Conservation (phyloP, 2,797 vertebrate genomes). For the Potorous gilbertii region DNA sequence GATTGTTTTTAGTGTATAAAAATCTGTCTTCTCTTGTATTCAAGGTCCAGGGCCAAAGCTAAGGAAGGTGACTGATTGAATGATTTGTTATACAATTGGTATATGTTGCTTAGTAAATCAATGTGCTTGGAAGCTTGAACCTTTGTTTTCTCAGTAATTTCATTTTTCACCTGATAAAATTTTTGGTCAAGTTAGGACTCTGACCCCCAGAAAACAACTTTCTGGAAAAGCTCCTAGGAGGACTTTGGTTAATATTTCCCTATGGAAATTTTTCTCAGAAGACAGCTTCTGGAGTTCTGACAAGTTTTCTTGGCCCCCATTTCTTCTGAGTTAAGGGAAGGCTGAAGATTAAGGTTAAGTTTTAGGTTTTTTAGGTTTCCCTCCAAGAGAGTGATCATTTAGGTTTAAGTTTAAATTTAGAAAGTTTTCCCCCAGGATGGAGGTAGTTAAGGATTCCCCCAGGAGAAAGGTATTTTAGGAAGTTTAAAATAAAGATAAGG, state of each 20-base stretch:
- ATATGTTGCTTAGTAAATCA: background rate
- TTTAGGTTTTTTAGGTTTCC: too few relatives aligned
- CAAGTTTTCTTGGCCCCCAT: background rate
- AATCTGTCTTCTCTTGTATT: background rate
- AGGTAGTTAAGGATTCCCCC: too few relatives aligned
- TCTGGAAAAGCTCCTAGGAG: background rate
- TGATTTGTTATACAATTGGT: background rate
- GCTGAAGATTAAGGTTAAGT: too few relatives aligned
- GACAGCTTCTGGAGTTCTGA: background rate
- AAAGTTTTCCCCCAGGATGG: too few relatives aligned
- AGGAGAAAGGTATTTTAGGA: too few relatives aligned
- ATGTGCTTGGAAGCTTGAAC: background rate
- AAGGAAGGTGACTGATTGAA: background rate
- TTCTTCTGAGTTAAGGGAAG: background rate
- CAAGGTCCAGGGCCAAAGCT: background rate
- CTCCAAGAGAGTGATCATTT: too few relatives aligned
- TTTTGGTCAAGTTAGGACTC: background rate
- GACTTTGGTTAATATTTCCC: background rate
- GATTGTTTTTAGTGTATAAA: background rate
- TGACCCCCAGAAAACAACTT: background rate
- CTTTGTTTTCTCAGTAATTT: background rate
- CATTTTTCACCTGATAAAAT: background rate
- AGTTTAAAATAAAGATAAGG: too few relatives aligned
- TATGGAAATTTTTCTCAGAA: too few relatives aligned
- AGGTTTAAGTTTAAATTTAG: too few relatives aligned